Evolutionary conservation across 2,888 invertebrate genomes (phyloP), one percentile per base, ranked within the genome.

Genomic region (Drosophila anomalipes): DNA sequence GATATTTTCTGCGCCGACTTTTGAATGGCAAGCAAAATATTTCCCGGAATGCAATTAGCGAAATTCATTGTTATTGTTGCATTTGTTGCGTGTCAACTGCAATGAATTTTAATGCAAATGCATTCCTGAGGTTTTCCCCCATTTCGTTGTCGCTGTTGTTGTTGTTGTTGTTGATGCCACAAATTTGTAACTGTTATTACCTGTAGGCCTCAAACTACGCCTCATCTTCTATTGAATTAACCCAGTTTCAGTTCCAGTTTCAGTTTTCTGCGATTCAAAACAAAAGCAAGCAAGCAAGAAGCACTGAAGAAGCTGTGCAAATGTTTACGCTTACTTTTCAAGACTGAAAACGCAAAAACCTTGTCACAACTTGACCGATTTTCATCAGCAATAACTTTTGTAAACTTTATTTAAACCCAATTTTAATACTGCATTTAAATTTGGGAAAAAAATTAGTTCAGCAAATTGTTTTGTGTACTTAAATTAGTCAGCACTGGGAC

Each of bases 401-500:
- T n/a, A 12, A 44, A n/a, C 10, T 10, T 41, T n/a, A 41, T n/a
- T 41, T 4, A 10, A n/a, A 10, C 41, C n/a, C 10, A 41, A n/a
- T n/a, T 41, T 41, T n/a, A 41, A n/a, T 3, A 9, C 19, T n/a
- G n/a, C n/a, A 41, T n/a, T 10, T 12, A n/a, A n/a, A 12, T 41
- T 10, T n/a, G 3, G 12, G 6, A 39, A 39, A 7, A 19, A 9
- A 39, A 44, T n/a, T 12, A n/a, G 4, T 9, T n/a, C 49, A 32
- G 59, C 56, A 59, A 62, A 39, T 58, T 26, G 14, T 22, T 57
- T 63, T 68, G 60, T 69, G 60, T 52, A 72, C 62, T 57, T 58
- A 56, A 60, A 59, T 77, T 77, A 77, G 59, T 83, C 82, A 82
- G 64, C 71, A 56, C 56, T 73, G 54, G 30, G 59, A 67, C 67